phyloP scores from a whole-genome alignment of 1,140 invertebrate genomes.

The Lordiphosa clarofinis region DNA sequence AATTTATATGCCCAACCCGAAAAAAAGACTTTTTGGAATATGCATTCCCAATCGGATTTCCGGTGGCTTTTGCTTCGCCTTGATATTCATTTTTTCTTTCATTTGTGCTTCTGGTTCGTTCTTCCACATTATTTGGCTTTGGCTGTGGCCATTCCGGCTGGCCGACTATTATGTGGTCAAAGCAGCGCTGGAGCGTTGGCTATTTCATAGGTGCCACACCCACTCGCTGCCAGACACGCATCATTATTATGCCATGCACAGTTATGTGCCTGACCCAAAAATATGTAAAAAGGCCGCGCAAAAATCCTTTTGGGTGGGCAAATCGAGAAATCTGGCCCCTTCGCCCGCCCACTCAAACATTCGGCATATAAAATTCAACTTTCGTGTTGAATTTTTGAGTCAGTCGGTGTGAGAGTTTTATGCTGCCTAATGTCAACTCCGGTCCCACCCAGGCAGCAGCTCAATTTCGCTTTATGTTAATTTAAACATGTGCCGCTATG shows the following conservation, averaged over 20 bases:
- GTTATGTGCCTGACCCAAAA: conserved; percentile 70
- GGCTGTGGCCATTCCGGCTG: too few species aligned
- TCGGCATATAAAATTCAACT: conserved; percentile 68
- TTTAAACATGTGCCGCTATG: conserved; percentile 77
- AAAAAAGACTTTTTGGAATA: too few species aligned
- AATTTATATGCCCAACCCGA: too few species aligned
- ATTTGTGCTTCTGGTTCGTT: too few species aligned
- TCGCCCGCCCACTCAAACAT: conserved; percentile 2
- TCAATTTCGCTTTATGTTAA: conserved; percentile 78
- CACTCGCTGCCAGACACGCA: conserved; percentile 28
- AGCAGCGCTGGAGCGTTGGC: conserved; percentile 31
- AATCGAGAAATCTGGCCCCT: conserved; percentile 33
- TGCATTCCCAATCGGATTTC: too few species aligned
- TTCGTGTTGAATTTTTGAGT: conserved; percentile 72
- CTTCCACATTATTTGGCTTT: too few species aligned
- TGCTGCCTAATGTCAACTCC: conserved; percentile 66
- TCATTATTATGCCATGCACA: conserved; percentile 77
- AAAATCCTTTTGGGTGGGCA: conserved; percentile 56
- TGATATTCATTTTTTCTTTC: too few species aligned
- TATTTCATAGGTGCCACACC: conserved; percentile 39
- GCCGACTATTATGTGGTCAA: conserved; percentile 14
- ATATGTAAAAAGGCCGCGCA: conserved; percentile 68
- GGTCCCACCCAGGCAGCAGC: conserved; percentile 56
- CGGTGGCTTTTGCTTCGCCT: too few species aligned
- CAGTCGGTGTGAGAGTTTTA: conserved; percentile 29